phyloP scores from a whole-genome alignment of 1,140 invertebrate species.

The Papilio polytes region DNA sequence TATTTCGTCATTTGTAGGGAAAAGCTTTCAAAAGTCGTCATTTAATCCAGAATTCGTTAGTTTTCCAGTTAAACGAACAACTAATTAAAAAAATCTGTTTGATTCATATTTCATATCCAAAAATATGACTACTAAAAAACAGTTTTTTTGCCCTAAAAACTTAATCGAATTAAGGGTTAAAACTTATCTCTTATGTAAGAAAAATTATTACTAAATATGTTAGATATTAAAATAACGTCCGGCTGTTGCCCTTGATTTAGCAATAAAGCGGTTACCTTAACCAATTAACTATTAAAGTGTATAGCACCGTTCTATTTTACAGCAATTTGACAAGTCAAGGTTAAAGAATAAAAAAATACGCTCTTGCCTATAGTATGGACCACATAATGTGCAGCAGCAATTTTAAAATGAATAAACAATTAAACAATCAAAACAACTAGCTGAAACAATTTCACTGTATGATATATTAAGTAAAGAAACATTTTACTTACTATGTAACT shows the following conservation, averaged over 20 bases:
- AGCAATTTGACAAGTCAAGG: constrained; percentile 27
- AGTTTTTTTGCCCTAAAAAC: no score
- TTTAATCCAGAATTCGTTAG: no score
- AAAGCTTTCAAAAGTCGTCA: no score
- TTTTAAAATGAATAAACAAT: background rate
- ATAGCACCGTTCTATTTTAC: constrained; percentile 35
- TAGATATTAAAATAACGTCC: constrained; percentile 22
- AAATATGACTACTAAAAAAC: no score
- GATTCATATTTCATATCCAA: no score
- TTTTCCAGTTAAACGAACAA: no score
- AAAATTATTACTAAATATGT: constrained; percentile 9
- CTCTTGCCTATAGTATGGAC: background rate
- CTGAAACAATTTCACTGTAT: no score
- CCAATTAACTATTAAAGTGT: constrained; percentile 32
- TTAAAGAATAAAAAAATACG: constrained; percentile 10
- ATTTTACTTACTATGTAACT: no score
- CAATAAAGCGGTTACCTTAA: constrained; percentile 29
- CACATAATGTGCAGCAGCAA: background rate
- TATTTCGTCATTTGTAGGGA: no score
- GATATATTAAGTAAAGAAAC: no score
- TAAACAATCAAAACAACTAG: background rate
- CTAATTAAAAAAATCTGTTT: no score
- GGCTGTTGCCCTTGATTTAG: constrained; percentile 33
- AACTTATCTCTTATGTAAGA: background rate
- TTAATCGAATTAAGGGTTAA: no score